These are phyloP conservation scores for Lepidurus packardi DNA, from an alignment of 1,140 invertebrate genomes.

Conservation along the genomic window DNA sequence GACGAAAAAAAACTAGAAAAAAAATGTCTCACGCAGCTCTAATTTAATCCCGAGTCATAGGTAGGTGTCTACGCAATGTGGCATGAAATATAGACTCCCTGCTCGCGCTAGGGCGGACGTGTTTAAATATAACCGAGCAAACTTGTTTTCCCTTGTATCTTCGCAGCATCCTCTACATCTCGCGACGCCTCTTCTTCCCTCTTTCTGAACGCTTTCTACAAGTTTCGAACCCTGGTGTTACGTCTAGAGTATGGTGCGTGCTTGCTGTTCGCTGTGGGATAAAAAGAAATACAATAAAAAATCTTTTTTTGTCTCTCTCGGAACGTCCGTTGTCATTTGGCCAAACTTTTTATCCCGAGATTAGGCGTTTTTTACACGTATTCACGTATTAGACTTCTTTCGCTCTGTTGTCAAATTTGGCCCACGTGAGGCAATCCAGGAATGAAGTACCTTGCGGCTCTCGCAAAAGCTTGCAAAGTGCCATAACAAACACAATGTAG, in stretches of 20 bases:
- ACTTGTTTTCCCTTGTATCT: too few relatives aligned
- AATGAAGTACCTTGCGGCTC: conserved; percentile 15
- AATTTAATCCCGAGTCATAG: neutral
- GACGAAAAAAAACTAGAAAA: neutral
- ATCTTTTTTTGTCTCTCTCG: too few relatives aligned
- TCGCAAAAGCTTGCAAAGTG: neutral
- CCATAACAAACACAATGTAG: neutral
- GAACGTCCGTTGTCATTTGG: too few relatives aligned
- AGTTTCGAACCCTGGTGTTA: too few relatives aligned
- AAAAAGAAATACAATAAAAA: too few relatives aligned
- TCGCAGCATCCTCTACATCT: too few relatives aligned
- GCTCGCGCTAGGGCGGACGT: neutral
- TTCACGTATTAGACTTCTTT: neutral
- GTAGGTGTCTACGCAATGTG: neutral
- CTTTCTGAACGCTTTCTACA: too few relatives aligned
- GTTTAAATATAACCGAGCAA: neutral
- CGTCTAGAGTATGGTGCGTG: too few relatives aligned
- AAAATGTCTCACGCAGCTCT: neutral
- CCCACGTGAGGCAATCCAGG: neutral
- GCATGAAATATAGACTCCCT: neutral
- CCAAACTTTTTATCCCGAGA: too few relatives aligned
- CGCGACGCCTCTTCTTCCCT: too few relatives aligned
- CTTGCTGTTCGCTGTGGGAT: too few relatives aligned
- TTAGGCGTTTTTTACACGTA: too few relatives aligned
- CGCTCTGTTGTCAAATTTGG: neutral